Percentiles rank a stretch among this genome's conserved stretches.
Conservation (phyloP, 2,888 invertebrate species). For the Pemphredon lugubris region DNA sequence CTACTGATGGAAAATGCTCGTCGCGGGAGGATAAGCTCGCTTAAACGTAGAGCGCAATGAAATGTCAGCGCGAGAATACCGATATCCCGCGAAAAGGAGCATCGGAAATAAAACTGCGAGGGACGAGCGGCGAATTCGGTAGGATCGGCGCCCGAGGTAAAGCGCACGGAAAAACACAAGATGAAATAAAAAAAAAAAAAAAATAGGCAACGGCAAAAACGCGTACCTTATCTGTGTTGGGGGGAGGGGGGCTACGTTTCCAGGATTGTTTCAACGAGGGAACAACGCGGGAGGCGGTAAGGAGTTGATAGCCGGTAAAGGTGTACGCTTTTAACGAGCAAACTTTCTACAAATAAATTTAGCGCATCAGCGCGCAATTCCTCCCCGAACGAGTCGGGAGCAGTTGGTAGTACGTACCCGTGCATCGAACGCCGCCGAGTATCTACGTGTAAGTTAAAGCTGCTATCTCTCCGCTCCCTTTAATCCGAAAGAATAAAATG, state of each 20-base stretch:
- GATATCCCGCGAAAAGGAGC: too few relatives aligned
- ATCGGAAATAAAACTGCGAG: too few relatives aligned
- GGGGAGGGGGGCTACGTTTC: conserved; percentile 21
- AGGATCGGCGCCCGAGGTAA: too few relatives aligned
- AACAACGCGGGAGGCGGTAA: not conserved
- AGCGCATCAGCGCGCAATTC: conserved; percentile 59
- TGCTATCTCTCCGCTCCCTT: conserved; percentile 16
- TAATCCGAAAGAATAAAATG: conserved; percentile 34
- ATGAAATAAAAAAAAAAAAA: not conserved
- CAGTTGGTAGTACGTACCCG: conserved; percentile 18
- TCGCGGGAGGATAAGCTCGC: too few relatives aligned
- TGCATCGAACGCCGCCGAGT: conserved; percentile 6
- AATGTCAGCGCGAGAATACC: too few relatives aligned
- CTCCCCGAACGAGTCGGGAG: conserved; percentile 41
- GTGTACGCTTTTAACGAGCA: conserved; percentile 67
- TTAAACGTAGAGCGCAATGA: too few relatives aligned
- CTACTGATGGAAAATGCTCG: too few relatives aligned
- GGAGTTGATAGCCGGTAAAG: conserved; percentile 24
- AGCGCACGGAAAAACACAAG: not conserved
- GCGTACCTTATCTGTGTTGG: conserved; percentile 34
- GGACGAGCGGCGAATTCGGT: too few relatives aligned
- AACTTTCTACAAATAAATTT: conserved; percentile 71
- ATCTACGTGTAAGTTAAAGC: conserved; percentile 23
- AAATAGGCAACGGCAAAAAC: conserved; percentile 17
- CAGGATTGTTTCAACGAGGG: conserved; percentile 41